Base-by-base conservation (phyloP, 1,140 invertebrate genomes). In the Hypsibius dujardini region DNA sequence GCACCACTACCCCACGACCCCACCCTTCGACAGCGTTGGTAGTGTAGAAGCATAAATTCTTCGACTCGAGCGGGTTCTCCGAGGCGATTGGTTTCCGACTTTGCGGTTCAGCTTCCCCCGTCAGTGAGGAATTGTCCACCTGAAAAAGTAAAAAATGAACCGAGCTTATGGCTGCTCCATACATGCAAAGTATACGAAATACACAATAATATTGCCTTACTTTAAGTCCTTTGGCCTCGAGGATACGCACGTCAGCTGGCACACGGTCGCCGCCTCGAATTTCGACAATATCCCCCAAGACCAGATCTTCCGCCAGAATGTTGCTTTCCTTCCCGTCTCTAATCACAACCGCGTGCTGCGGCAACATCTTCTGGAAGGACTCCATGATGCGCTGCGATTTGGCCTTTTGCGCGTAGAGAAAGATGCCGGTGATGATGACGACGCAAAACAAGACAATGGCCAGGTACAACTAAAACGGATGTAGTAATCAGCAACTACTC, bases 81-180 rank as follows among this genome's bases (percentile, higher is more conserved):
- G 40, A 28, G 76, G 81, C 7, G 7, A 47, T 28, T 40, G 46
- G 40, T 15, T 42, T 69, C 46, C 67, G 40, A 42, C 7, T 7
- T 28, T 69, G 67, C 40, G 67, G 7, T 69, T 69, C 67, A 7
- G 67, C 7, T 28, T 69, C 67, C 7, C 67, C 67, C 40, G 67
- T 69, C 40, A 69, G 15, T 15, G 40, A 12, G 46, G 67, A 69
- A 69, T 69, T 69, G 46, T 69, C 67, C 40, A 69, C 67, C 67
- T 77, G 74, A 47, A 74, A 69, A 42, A 12, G 15, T 78, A 80
- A 73, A 2, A 73, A 71, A n/a, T 70, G 67, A 59, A 78, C 74
- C 2, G 79, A 73, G 46, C 78, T 67, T 15, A 15, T 67, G 12
- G 45, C 45, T 42, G 42, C 12, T 0, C 42, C 62, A 67, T 12